Evolutionary conservation across 2,797 vertebrate species (phyloP), one percentile per base, ranked within the genome.

Genomic region (Anas bernieri): DNA sequence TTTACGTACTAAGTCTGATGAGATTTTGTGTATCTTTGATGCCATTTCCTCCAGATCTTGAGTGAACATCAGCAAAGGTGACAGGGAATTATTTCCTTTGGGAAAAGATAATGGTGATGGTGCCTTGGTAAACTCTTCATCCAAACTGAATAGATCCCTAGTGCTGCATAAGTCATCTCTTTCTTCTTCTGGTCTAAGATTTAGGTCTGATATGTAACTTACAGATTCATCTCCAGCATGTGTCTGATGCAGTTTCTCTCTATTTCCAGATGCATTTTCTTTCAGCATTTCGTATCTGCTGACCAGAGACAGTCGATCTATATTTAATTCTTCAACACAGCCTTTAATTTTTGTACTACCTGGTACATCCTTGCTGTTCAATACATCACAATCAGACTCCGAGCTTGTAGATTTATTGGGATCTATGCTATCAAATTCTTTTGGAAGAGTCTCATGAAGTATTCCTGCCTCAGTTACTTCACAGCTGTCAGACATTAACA

Each of bases 361-460:
- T 39, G 22, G 23, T 74, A 68, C 31, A 77, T 26, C 10, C 7
- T 17, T 8, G 14, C 23, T 28, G 7, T 70, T 35, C 16, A 25
- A 11, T 67, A 82, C 52, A 77, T 23, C 61, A 82, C 17, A 83
- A 45, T 9, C 1, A 11, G 37, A 55, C 26, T 94, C 95, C 67
- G 78, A 79, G 77, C 5, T 83, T 86, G 9, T 4, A 77, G 74
- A 88, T 48, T 76, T 75, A 62, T 62, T 88, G 68, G 77, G 7
- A 96, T 92, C 90, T 63, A 92, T 7, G 31, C 8, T 25, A 58
- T 35, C 79, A 88, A 5, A 45, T 82, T 93, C 94, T 78, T 97
- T 97, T 89, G 97, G 97, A 94, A 98, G 31, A 9, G 95, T 97
- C 90, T 98, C 98, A 52, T 94, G 74, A 73, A 93, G 68, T 95